Evolutionary conservation across 2,113 vertebrate genomes (phyloP).

Genomic region (Elephantulus edwardii): DNA sequence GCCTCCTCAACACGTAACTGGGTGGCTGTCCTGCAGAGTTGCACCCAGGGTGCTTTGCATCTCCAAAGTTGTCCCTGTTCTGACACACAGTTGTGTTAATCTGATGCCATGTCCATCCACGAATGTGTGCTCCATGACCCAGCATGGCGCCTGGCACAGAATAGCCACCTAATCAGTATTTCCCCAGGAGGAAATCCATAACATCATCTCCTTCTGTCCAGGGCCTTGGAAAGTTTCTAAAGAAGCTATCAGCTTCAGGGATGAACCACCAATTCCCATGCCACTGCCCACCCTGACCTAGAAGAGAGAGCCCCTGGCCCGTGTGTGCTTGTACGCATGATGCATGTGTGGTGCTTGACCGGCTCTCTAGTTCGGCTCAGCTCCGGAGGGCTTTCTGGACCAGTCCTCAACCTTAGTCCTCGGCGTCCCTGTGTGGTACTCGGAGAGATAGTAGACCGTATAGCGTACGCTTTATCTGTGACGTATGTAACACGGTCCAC

Average conservation of each 20-base stretch:
- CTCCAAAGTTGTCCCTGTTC: neutral
- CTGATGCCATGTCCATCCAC: neutral
- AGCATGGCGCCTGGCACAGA: neutral
- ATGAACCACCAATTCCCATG: neutral
- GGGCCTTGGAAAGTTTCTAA: conserved; percentile 47
- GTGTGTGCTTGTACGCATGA: conserved; percentile 66
- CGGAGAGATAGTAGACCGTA: conserved; percentile 81
- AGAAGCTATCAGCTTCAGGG: conserved; percentile 29
- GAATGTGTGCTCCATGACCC: neutral
- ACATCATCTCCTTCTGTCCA: neutral
- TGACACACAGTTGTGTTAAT: accelerated
- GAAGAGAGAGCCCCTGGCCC: conserved; percentile 54
- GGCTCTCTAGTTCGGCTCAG: conserved; percentile 31
- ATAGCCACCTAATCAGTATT: neutral
- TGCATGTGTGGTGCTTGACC: conserved; percentile 46
- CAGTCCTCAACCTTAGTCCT: conserved; percentile 48
- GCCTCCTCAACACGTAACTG: neutral
- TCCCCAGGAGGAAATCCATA: neutral
- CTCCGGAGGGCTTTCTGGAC: conserved; percentile 57
- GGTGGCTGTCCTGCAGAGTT: neutral
- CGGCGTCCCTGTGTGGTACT: conserved; percentile 77
- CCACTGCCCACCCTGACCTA: neutral
- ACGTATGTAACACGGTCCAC: conserved; percentile 82
- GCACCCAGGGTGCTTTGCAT: neutral
- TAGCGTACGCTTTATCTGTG: conserved; percentile 82